Percentiles rank a stretch among this genome's conserved stretches.
phyloP scores from a whole-genome alignment of 92 coral and sea anemone species.

The Muricea muricata region DNA sequence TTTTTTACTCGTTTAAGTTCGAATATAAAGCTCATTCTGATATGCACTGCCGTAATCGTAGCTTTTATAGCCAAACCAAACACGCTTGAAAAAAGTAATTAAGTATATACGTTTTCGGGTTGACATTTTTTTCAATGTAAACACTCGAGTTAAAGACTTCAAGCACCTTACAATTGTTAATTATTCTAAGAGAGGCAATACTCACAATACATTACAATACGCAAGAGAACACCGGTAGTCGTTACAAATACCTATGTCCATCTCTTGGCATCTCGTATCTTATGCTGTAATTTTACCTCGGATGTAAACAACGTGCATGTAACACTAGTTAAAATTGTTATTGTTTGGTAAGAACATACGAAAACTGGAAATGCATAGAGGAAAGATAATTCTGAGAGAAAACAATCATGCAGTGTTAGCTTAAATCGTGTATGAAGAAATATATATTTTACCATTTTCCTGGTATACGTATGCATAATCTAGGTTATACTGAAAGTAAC shows the following conservation, averaged over 20 bases:
- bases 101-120: not conserved
- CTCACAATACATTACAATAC: not conserved
- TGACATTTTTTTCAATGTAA: not conserved
- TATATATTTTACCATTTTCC: no score
- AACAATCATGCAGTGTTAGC: no score
- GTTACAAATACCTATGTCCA: not conserved
- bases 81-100: not conserved
- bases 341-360: not conserved
- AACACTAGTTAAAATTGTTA: not conserved
- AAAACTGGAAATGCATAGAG: no score
- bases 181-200: not conserved
- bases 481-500: no score
- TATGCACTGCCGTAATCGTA: not conserved
- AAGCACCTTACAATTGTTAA: not conserved
- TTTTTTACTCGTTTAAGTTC: not conserved
- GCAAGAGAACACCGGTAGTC: not conserved
- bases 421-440: no score
- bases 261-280: not conserved
- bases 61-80: not conserved
- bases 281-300: not conserved
- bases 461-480: no score
- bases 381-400: no score
- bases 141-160: constrained; percentile 1
- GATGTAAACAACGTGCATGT: not conserved
- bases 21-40: not conserved